phyloP scores from a whole-genome alignment of 2,113 vertebrate species.

The Hirundichthys speculiger region DNA sequence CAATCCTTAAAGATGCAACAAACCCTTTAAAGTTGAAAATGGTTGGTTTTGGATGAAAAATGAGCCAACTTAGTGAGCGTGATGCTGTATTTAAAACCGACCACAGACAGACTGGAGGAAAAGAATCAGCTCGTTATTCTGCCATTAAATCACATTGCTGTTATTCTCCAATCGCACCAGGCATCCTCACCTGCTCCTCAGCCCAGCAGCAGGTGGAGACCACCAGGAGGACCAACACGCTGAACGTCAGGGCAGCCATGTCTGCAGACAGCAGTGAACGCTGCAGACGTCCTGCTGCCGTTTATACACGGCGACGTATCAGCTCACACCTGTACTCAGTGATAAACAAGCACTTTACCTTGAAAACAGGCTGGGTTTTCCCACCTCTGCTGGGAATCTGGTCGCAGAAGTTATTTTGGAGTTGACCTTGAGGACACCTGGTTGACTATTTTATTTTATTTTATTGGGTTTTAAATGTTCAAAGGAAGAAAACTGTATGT shows the following conservation, averaged over 20 bases:
- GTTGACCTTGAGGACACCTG: slow-evolving; percentile 18
- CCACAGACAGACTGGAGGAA: background rate
- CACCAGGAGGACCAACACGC: slow-evolving; percentile 45
- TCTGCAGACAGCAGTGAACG: slow-evolving; percentile 4
- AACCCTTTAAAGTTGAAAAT: too few relatives aligned
- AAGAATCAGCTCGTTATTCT: too few relatives aligned
- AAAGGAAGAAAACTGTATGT: too few relatives aligned
- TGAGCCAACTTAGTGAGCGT: too few relatives aligned
- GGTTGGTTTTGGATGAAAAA: too few relatives aligned
- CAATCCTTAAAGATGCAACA: too few relatives aligned
- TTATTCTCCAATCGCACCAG: background rate
- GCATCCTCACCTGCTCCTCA: slow-evolving; percentile 54
- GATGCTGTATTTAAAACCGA: too few relatives aligned
- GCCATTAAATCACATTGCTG: background rate
- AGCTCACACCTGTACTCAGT: background rate
- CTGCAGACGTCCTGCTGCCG: background rate
- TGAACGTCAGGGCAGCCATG: slow-evolving; percentile 47
- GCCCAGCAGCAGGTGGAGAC: slow-evolving; percentile 46
- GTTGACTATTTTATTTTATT: background rate
- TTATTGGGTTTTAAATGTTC: too few relatives aligned
- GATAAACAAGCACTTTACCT: slow-evolving; percentile 41
- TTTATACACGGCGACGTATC: slow-evolving; percentile 22
- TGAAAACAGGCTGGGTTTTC: slow-evolving; percentile 55
- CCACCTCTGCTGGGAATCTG: slow-evolving; percentile 17
- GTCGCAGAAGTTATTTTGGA: background rate